Evolutionary conservation across 2,888 invertebrate species (phyloP).

Genomic region (Clusia tigrina): DNA sequence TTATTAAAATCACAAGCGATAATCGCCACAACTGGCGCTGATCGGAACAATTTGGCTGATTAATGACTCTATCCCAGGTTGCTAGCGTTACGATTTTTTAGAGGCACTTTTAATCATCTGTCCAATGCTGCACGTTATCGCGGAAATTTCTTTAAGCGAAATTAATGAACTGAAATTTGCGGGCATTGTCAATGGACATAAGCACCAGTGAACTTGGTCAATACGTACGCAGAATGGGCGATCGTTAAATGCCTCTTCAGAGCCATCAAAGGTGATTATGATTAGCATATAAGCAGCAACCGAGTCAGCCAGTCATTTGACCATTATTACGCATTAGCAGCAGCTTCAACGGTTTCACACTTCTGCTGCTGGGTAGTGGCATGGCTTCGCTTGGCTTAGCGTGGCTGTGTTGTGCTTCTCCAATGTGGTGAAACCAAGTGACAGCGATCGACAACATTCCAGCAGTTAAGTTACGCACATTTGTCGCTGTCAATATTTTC

Average conservation of each 20-base stretch:
- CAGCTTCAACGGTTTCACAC: slow-evolving; percentile 26
- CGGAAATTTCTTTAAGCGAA: neutral
- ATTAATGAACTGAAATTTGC: slow-evolving; percentile 3
- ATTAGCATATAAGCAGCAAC: neutral
- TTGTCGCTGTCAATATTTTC: slow-evolving; percentile 54
- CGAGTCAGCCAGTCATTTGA: neutral
- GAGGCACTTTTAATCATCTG: too few relatives aligned
- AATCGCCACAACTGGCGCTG: too few relatives aligned
- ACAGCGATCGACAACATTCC: slow-evolving; percentile 17
- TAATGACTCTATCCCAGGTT: too few relatives aligned
- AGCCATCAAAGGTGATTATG: neutral
- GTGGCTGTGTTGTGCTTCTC: neutral
- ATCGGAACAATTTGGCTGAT: too few relatives aligned
- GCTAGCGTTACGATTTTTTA: too few relatives aligned
- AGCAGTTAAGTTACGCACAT: slow-evolving; percentile 39
- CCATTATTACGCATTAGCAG: neutral
- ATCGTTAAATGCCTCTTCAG: neutral
- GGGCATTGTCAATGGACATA: slow-evolving; percentile 13
- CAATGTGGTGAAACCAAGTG: neutral
- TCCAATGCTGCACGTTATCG: too few relatives aligned
- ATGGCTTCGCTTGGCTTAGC: slow-evolving; percentile 5
- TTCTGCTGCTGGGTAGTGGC: slow-evolving; percentile 17
- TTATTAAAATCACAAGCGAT: too few relatives aligned
- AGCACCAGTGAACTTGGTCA: slow-evolving; percentile 38
- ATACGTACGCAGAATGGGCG: slow-evolving; percentile 31